Conservation (phyloP, 64 coral and sea anemone genomes). For the Trachythela sp. region DNA sequence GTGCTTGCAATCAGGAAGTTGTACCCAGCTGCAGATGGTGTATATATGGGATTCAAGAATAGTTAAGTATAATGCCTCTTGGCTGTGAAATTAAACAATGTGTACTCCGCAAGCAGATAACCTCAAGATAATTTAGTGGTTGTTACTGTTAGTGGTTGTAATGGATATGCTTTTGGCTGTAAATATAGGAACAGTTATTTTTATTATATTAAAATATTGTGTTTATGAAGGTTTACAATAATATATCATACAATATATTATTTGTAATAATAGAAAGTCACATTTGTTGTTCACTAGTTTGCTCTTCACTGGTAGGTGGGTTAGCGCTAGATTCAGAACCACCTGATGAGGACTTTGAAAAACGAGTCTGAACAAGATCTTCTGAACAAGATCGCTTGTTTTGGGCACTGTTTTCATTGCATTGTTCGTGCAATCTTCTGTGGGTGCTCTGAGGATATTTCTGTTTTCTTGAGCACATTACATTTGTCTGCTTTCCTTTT, state of each 20-base stretch:
- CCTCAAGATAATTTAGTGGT: too few relatives aligned
- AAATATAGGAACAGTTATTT: too few relatives aligned
- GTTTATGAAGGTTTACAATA: too few relatives aligned
- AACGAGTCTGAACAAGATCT: slow-evolving; percentile 8
- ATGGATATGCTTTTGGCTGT: too few relatives aligned
- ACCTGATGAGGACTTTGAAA: background rate
- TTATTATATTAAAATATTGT: too few relatives aligned
- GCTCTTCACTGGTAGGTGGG: too few relatives aligned
- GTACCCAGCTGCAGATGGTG: background rate
- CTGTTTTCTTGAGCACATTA: background rate
- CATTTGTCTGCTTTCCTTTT: background rate
- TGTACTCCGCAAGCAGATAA: too few relatives aligned
- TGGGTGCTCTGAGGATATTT: background rate
- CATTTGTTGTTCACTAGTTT: background rate
- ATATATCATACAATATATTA: too few relatives aligned
- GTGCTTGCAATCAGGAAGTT: background rate
- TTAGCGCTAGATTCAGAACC: too few relatives aligned
- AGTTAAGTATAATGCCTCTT: background rate
- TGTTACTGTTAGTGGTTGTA: too few relatives aligned
- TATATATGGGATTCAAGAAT: slow-evolving; percentile 1
- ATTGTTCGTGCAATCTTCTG: slow-evolving; percentile 9
- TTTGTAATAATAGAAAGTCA: too few relatives aligned
- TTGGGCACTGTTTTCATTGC: slow-evolving; percentile 26
- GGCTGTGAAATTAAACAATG: background rate
- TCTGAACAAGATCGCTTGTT: slow-evolving; percentile 19